Evolutionary conservation across 2,888 invertebrate genomes (phyloP).

Genomic region (Furcula furcula): DNA sequence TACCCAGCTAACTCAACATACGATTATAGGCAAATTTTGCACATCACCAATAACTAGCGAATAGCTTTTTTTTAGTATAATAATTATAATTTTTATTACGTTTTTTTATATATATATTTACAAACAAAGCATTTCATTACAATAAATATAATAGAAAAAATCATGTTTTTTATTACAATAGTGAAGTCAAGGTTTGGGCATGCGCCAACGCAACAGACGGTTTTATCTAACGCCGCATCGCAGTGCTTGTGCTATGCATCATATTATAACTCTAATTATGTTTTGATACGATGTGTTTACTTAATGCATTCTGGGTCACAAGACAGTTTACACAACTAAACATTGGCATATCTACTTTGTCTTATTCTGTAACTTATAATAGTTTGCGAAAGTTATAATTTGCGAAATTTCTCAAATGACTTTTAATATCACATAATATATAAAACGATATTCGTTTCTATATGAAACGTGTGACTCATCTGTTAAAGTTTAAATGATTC

Average conservation of each 20-base stretch:
- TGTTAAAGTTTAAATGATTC: no score
- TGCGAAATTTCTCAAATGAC: neutral
- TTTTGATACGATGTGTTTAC: slow-evolving; percentile 5
- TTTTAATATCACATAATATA: no score
- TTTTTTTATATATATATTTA: no score
- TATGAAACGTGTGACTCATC: no score
- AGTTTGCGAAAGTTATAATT: neutral
- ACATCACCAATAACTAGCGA: no score
- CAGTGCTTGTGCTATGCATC: slow-evolving; percentile 4
- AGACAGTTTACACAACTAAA: neutral
- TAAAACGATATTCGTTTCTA: no score
- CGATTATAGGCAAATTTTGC: no score
- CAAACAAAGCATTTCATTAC: no score
- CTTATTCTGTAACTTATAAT: neutral
- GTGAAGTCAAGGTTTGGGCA: slow-evolving; percentile 36
- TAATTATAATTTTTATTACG: no score
- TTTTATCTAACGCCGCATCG: slow-evolving; percentile 29
- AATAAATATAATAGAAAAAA: slow-evolving; percentile 33
- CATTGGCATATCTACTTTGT: neutral
- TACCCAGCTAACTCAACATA: no score
- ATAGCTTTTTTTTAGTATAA: no score
- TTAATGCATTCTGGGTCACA: neutral
- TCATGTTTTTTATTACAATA: slow-evolving; percentile 22
- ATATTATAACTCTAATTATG: slow-evolving; percentile 13
- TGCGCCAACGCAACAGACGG: slow-evolving; percentile 16